These are phyloP conservation scores for Caenorhabditis brenneri DNA, from an alignment of 1,140 invertebrate genomes.

Conservation along the genomic window DNA sequence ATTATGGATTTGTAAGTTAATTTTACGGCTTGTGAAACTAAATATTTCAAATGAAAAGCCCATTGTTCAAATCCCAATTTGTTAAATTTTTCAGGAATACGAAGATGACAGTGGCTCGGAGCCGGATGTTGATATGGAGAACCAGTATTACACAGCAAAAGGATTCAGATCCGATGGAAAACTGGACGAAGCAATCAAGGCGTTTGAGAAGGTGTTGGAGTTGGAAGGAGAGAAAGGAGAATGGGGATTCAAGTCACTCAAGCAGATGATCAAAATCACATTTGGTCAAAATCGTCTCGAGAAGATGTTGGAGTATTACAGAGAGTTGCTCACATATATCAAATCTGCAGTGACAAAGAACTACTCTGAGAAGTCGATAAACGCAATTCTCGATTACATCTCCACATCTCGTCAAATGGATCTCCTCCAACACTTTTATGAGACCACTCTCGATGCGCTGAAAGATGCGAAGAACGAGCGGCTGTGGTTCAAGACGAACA, in stretches of 20 bases:
- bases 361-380: conserved; percentile 99
- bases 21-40: neutral
- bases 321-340: conserved; percentile 94
- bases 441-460: conserved; percentile 94
- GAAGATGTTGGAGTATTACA: conserved; percentile 96
- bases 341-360: conserved; percentile 95
- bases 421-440: conserved; percentile 98
- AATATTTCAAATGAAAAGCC: too few relatives aligned
- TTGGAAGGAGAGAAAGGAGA: conserved; percentile 98
- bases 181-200: conserved; percentile 85
- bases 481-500: conserved; percentile 99
- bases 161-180: conserved; percentile 87
- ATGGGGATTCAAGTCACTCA: conserved; percentile 99
- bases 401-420: conserved; percentile 91
- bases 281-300: conserved; percentile 92
- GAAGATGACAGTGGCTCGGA: conserved; percentile 78
- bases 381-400: conserved; percentile 98
- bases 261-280: conserved; percentile 99
- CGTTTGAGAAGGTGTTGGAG: conserved; percentile 85
- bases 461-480: conserved; percentile 99
- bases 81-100: conserved; percentile 71
- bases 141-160: conserved; percentile 99
- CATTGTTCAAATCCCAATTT: too few relatives aligned
- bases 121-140: conserved; percentile 98
- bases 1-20: conserved; percentile 60